Evolutionary conservation across 1,140 invertebrate species (phyloP).

Genomic region (Telenomus remus): DNA sequence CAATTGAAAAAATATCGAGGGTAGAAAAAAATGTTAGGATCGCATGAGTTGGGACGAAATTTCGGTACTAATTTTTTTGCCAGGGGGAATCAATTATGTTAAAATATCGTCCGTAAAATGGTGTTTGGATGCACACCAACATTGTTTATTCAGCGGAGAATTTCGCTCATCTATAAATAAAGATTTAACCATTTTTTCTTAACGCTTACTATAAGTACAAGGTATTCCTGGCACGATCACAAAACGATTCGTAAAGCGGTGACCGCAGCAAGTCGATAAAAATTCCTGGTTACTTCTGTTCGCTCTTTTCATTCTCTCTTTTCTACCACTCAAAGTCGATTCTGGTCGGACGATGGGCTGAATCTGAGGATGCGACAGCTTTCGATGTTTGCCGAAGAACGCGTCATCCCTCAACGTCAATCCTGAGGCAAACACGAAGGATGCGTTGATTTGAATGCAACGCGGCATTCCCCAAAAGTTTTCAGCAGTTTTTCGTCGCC

Average conservation of each 20-base stretch:
- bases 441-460: slow-evolving; percentile 66
- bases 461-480: slow-evolving; percentile 63
- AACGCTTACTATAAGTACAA: slow-evolving; percentile 37
- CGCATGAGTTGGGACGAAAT: too few relatives aligned
- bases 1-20: too few relatives aligned
- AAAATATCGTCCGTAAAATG: too few relatives aligned
- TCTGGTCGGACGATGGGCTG: slow-evolving; percentile 54
- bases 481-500: slow-evolving; percentile 57
- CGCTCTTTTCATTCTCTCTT: slow-evolving; percentile 51
- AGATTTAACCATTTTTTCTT: slow-evolving; percentile 26
- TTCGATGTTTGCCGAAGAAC: slow-evolving; percentile 59
- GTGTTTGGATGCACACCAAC: too few relatives aligned
- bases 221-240: slow-evolving; percentile 53
- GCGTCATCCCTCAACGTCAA: slow-evolving; percentile 72
- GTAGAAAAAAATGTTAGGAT: too few relatives aligned
- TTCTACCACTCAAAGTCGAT: slow-evolving; percentile 52
- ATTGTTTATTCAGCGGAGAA: too few relatives aligned
- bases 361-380: slow-evolving; percentile 62
- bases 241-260: slow-evolving; percentile 57
- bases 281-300: slow-evolving; percentile 58
- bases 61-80: too few relatives aligned
- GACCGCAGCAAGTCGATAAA: slow-evolving; percentile 54
- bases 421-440: slow-evolving; percentile 52
- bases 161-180: slow-evolving; percentile 14
- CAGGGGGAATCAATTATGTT: too few relatives aligned